A percentile compares a stretch with the other conserved stretches of the same genome.
Evolutionary conservation across 2,888 invertebrate genomes (phyloP).

Genomic region (Neria commutata): DNA sequence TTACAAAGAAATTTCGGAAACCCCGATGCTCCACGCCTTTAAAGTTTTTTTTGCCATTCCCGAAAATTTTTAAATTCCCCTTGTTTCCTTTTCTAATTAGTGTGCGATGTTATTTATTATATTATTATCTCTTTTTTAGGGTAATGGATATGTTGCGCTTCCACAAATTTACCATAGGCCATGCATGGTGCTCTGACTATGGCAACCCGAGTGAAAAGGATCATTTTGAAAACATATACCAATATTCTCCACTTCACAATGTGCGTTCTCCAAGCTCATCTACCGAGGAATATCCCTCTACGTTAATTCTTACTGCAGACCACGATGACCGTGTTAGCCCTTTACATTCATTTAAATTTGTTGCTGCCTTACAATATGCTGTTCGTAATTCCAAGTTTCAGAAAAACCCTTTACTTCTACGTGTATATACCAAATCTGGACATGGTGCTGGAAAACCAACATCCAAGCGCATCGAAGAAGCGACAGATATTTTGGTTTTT

Average conservation of each 20-base stretch:
- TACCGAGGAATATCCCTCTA: constrained; percentile 83
- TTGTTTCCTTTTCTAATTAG: not conserved
- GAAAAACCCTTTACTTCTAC: constrained; percentile 83
- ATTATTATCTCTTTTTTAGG: too few relatives aligned
- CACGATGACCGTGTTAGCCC: constrained; percentile 99
- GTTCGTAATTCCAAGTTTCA: constrained; percentile 70
- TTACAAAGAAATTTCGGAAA: too few relatives aligned
- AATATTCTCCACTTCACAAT: constrained; percentile 95
- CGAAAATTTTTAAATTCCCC: too few relatives aligned
- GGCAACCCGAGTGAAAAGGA: constrained; percentile 87
- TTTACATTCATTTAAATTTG: constrained; percentile 93
- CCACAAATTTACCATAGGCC: constrained; percentile 97
- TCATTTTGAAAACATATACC: constrained; percentile 83
- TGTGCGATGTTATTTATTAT: too few relatives aligned
- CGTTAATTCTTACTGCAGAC: constrained; percentile 92
- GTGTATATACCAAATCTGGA: constrained; percentile 94
- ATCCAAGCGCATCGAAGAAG: constrained; percentile 93
- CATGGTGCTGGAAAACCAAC: constrained; percentile 98
- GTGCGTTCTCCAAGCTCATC: constrained; percentile 69
- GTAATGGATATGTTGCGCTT: constrained; percentile 97
- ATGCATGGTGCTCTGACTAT: constrained; percentile 95
- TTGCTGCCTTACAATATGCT: constrained; percentile 85
- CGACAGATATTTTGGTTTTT: constrained; percentile 79
- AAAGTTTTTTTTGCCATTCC: too few relatives aligned
- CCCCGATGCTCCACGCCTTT: too few relatives aligned